Base-by-base conservation (phyloP, 2,113 vertebrate genomes). In the Pseudopipra pipra region DNA sequence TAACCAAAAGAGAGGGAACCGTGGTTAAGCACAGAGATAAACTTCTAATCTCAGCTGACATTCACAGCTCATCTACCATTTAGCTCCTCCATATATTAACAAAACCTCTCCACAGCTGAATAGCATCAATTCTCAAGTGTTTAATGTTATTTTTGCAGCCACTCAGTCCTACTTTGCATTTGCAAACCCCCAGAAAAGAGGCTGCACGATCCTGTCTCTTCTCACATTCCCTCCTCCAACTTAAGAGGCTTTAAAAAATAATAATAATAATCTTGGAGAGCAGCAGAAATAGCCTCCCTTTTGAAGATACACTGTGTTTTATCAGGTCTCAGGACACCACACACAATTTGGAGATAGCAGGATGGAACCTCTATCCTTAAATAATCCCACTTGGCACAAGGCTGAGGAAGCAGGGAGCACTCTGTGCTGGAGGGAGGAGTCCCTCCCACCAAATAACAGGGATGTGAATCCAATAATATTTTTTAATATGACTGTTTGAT, bases 271-370 rank as follows among this genome's bases (percentile, higher is more conserved):
- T 37, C 44, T 41, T 10, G 37, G 30, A 37, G 16, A 81, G 44
- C 35, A 75, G 13, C 27, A 82, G 47, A 5, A 46, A 35, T 78
- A 75, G 47, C 9, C 0, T 19, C 35, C 14, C 24, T 63, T 46
- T 24, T 22, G 55, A 62, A 63, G 52, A 77, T 27, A 13, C 46
- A 5, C 5, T n/a, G n/a, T 35, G 21, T 21, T 70, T 74, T 25
- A 25, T 41, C 41, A 65, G 46, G 24, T 49, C 70, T 71, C 37
- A 54, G 80, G 65, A 41, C 39, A 87, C 4, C 5, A 2, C 11
- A 63, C 17, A 2, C 28, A 9, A 43, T 51, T 5, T 35, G n/a
- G 37, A 1, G 2, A 37, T 0, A 11, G 52, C 25, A 51, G n/a
- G 43, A 41, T 8, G 27, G 61, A 84, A 56, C 43, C 14, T 25